These are phyloP conservation scores for Hypomecis atomaria DNA, from an alignment of 2,888 invertebrate species.

Conservation along the genomic window DNA sequence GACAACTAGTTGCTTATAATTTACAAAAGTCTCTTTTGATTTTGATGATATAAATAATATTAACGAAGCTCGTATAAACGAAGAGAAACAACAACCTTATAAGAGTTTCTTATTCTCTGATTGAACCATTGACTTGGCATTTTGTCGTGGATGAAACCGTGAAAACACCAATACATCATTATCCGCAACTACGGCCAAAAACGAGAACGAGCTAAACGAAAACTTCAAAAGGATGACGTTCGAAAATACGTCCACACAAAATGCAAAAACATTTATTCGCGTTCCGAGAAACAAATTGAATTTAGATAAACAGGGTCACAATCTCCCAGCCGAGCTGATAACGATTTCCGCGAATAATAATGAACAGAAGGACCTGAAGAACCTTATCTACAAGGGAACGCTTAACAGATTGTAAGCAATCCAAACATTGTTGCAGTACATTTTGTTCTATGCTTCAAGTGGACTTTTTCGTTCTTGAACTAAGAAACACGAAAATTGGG, in stretches of 20 bases:
- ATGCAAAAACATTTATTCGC: conserved; percentile 6
- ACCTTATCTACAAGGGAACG: conserved; percentile 10
- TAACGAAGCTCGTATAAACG: too few species aligned
- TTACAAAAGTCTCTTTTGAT: too few species aligned
- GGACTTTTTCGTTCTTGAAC: background rate
- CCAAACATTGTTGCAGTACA: conserved; percentile 1
- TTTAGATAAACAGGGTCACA: conserved; percentile 17
- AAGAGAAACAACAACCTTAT: too few species aligned
- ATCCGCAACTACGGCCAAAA: background rate
- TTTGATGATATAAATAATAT: too few species aligned
- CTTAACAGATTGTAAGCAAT: conserved; percentile 7
- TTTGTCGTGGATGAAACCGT: too few species aligned
- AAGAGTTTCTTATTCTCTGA: too few species aligned
- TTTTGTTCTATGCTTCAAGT: background rate
- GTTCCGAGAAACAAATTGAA: conserved; percentile 16
- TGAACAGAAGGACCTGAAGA: conserved; percentile 10
- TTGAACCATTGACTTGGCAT: too few species aligned
- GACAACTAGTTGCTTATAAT: too few species aligned
- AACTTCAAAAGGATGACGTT: background rate
- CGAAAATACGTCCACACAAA: conserved; percentile 3
- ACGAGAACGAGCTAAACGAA: background rate
- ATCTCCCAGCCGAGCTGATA: conserved; percentile 18
- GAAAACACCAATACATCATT: too few species aligned
- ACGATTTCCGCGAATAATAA: conserved; percentile 20
- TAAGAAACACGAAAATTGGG: background rate